Evolutionary conservation across 2,113 vertebrate species (phyloP).

Genomic region (Piprites chloris): DNA sequence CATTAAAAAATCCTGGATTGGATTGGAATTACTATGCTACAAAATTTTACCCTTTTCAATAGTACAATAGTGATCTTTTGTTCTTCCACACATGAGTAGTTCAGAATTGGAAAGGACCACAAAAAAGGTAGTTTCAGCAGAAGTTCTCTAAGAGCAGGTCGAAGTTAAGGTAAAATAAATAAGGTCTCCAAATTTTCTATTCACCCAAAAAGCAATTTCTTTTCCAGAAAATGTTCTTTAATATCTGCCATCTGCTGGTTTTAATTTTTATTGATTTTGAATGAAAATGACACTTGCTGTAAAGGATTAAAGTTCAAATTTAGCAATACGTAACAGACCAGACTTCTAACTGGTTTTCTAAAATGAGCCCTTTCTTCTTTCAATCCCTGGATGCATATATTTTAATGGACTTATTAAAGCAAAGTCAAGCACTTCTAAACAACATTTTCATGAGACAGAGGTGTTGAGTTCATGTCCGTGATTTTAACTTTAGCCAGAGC

Average conservation of each 20-base stretch:
- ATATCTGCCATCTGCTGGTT: conserved; percentile 9
- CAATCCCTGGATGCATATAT: not conserved
- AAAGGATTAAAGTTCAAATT: not conserved
- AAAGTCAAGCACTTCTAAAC: not conserved
- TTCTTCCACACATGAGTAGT: not conserved
- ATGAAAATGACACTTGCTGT: not conserved
- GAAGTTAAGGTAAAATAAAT: not conserved
- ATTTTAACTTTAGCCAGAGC: conserved; percentile 22
- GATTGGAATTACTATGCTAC: not conserved
- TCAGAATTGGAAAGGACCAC: not conserved
- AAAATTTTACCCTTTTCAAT: not conserved
- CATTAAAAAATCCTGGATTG: not conserved
- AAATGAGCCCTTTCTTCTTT: not conserved
- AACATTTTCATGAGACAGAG: not conserved
- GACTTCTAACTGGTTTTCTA: not conserved
- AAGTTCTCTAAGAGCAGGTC: not conserved
- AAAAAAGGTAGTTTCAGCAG: not conserved
- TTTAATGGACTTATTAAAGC: not conserved
- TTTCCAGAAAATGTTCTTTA: conserved; percentile 18
- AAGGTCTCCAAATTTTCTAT: not conserved
- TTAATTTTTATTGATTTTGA: conserved; percentile 33
- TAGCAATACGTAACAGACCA: not conserved
- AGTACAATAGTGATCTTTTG: not conserved
- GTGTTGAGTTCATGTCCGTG: not conserved
- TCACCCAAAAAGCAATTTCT: not conserved